Conservation (phyloP, 2,797 vertebrate species). For the Eulemur coronatus region DNA sequence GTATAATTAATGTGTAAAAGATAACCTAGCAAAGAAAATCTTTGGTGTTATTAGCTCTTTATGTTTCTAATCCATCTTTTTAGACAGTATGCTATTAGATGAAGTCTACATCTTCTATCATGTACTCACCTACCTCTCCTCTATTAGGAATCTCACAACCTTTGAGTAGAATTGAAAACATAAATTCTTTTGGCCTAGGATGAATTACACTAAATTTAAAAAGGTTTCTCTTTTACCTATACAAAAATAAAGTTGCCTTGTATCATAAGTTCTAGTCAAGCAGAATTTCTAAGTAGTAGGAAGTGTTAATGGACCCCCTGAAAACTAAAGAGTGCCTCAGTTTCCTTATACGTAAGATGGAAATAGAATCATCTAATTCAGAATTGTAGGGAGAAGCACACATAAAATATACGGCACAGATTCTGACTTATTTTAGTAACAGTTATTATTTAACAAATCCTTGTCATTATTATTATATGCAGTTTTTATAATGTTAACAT, state of each 20-base stretch:
- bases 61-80: constrained; percentile 63
- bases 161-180: constrained; percentile 34
- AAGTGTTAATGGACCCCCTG: neutral
- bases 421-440: neutral
- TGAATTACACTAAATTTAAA: constrained; percentile 44
- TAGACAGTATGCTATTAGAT: constrained; percentile 39
- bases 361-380: neutral
- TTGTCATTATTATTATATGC: neutral
- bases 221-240: neutral
- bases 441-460: neutral
- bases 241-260: neutral
- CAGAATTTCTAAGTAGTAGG: neutral
- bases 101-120: constrained; percentile 49
- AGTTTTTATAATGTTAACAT: neutral
- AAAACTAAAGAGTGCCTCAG: neutral
- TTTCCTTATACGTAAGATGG: neutral
- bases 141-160: neutral
- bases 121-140: neutral
- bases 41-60: constrained; percentile 66
- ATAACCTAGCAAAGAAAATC: constrained; percentile 51
- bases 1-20: constrained; percentile 69
- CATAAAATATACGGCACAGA: neutral
- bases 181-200: neutral
- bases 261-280: neutral
- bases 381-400: neutral